phyloP scores from a whole-genome alignment of 2,888 invertebrate species.

The Morinoia aosen region DNA sequence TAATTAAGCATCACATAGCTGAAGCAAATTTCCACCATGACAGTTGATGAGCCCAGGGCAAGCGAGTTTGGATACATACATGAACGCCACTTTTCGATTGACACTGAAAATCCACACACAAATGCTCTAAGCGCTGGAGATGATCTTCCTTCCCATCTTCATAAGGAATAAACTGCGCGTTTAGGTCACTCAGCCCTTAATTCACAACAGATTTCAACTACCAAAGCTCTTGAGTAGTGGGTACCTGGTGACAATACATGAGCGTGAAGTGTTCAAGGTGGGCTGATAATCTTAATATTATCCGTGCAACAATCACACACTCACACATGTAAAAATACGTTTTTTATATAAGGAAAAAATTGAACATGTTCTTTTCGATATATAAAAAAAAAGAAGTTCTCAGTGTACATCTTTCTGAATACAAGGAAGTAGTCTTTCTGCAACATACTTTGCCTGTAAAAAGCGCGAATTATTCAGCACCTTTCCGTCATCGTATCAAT shows the following conservation, averaged over 20 bases:
- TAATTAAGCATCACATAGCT: no score
- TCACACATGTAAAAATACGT: neutral
- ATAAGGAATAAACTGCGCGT: neutral
- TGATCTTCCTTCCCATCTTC: neutral
- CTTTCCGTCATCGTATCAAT: no score
- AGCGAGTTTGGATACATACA: neutral
- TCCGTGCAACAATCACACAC: neutral
- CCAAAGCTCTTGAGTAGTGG: neutral
- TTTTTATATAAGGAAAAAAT: neutral
- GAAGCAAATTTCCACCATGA: neutral
- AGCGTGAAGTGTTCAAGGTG: neutral
- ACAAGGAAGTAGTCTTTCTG: neutral
- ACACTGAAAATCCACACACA: neutral
- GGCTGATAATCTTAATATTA: neutral
- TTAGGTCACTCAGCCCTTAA: neutral
- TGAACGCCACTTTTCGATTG: neutral
- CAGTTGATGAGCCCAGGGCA: neutral
- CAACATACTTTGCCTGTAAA: neutral
- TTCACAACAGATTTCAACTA: neutral
- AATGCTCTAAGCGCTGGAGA: neutral
- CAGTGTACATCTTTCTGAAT: neutral
- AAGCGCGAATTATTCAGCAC: no score
- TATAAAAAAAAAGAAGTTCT: neutral
- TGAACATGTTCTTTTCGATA: neutral
- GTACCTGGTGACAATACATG: neutral